A percentile compares a stretch with the other conserved stretches of the same genome.
These are phyloP conservation scores for Ramazzottius varieornatus DNA, from an alignment of 2,888 invertebrate species.

Conservation along the genomic window DNA sequence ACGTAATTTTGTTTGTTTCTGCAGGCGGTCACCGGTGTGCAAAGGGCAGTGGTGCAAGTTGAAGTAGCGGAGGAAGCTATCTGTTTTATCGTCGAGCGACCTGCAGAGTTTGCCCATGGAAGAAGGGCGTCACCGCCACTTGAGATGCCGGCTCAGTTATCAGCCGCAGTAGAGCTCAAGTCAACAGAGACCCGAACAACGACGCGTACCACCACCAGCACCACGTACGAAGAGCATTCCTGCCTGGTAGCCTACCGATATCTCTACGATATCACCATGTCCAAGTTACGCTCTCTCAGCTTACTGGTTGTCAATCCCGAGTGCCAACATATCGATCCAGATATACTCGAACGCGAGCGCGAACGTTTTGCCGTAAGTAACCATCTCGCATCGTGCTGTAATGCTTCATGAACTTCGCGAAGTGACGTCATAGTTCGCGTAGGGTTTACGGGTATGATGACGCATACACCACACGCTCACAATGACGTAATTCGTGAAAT, in stretches of 20 bases:
- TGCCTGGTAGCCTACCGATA: background rate
- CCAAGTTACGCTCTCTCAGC: background rate
- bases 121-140: background rate
- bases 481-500: too few species aligned
- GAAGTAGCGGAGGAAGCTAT: background rate
- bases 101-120: background rate
- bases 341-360: background rate
- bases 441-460: too few species aligned
- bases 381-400: too few species aligned
- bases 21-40: background rate
- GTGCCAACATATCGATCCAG: background rate
- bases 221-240: background rate
- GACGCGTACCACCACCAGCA: background rate
- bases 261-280: background rate
- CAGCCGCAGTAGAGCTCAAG: background rate
- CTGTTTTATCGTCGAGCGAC: background rate
- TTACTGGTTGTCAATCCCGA: background rate
- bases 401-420: too few species aligned
- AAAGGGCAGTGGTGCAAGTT: background rate
- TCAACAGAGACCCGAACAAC: background rate
- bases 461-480: too few species aligned
- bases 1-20: background rate
- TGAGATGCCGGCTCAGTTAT: background rate
- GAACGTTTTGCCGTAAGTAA: conserved; percentile 1
- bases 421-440: too few species aligned